phyloP scores from a whole-genome alignment of 2,888 invertebrate species.

The Limnephilus rhombicus region DNA sequence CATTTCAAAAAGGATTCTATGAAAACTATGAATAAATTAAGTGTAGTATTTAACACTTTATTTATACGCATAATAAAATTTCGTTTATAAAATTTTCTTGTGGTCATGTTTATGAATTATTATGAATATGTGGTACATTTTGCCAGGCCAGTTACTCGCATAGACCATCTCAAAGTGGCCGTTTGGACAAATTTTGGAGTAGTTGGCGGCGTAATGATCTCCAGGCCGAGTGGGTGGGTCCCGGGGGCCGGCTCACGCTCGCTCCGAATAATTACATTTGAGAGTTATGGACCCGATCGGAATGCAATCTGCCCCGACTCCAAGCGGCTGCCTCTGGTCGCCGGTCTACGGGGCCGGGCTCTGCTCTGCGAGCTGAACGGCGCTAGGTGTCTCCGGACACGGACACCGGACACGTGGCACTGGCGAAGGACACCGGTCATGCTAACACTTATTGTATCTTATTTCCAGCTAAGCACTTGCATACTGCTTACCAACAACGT shows the following conservation, averaged over 20 bases:
- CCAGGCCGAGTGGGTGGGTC: conserved; percentile 62
- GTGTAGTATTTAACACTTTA: background rate
- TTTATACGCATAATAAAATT: background rate
- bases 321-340: background rate
- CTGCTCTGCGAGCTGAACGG: too few species aligned
- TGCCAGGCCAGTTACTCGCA: background rate
- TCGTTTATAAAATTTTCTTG: background rate
- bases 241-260: conserved; percentile 64
- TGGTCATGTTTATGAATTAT: background rate
- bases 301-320: conserved; percentile 63
- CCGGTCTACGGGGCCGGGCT: background rate
- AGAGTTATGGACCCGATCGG: conserved; percentile 66
- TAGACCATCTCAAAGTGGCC: conserved; percentile 48
- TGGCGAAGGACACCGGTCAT: too few species aligned
- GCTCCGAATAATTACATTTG: conserved; percentile 66
- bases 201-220: conserved; percentile 30
- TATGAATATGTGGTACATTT: conserved; percentile 8
- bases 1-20: too few species aligned
- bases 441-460: too few species aligned
- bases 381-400: too few species aligned
- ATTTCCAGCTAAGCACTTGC: too few species aligned
- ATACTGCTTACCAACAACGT: too few species aligned
- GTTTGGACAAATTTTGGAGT: conserved; percentile 38
- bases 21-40: too few species aligned
- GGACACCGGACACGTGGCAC: too few species aligned